Conservation (phyloP, 2,113 vertebrate genomes). For the Ciconia stormi region DNA sequence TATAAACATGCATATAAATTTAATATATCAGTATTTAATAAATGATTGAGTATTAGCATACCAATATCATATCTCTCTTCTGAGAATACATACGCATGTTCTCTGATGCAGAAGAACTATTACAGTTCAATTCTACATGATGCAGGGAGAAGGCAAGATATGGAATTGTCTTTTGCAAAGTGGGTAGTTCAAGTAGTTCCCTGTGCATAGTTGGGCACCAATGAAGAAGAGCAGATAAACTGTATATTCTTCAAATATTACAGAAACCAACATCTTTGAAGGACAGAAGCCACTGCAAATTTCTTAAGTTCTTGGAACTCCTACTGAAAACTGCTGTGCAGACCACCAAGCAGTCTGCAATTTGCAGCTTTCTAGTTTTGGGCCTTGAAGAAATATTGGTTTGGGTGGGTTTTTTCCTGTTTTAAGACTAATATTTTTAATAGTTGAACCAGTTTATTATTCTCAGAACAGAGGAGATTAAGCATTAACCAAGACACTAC, state of each 20-base stretch:
- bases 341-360: neutral
- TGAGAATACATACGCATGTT: neutral
- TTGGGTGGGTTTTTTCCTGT: neutral
- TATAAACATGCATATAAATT: neutral
- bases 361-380: neutral
- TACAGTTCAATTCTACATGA: neutral
- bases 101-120: neutral
- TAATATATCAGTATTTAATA: neutral
- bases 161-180: neutral
- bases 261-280: neutral
- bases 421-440: neutral
- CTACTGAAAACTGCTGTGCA: neutral
- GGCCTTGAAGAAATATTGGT: neutral
- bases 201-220: neutral
- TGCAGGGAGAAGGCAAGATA: neutral
- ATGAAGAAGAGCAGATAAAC: neutral
- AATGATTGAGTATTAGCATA: neutral
- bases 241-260: neutral
- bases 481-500: neutral
- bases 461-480: conserved; percentile 31
- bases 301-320: neutral
- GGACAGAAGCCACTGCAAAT: neutral
- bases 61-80: neutral
- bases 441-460: neutral
- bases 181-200: neutral